A percentile compares a stretch with the other conserved stretches of the same genome.
Evolutionary conservation across 2,113 vertebrate genomes (phyloP).

Genomic region (Cyphomyrus plagiostoma): DNA sequence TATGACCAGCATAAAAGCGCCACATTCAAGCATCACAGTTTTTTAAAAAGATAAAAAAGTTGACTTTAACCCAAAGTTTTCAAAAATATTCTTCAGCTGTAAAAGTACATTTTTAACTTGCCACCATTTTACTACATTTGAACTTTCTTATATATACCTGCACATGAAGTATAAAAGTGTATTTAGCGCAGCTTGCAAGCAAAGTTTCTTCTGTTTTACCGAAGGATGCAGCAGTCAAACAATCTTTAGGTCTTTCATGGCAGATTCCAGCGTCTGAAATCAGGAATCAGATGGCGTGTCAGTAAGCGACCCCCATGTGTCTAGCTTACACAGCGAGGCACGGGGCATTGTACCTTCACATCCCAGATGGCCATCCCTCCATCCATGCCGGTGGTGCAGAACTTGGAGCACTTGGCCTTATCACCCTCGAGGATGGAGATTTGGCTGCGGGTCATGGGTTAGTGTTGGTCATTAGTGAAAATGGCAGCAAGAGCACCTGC

Average conservation of each 20-base stretch:
- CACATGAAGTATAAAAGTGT: not conserved
- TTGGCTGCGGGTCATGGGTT: constrained; percentile 64
- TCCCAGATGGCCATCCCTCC: constrained; percentile 96
- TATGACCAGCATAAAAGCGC: constrained; percentile 29
- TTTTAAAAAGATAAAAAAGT: not conserved
- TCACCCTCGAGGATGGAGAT: constrained; percentile 80
- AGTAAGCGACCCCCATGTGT: not conserved
- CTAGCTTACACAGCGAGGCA: too few species aligned
- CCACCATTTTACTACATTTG: not conserved
- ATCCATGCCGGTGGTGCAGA: constrained; percentile 97
- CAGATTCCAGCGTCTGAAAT: constrained; percentile 76
- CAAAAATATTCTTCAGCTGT: not conserved
- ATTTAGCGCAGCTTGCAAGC: constrained; percentile 5
- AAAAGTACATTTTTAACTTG: not conserved
- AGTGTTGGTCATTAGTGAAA: not conserved
- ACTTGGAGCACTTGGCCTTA: constrained; percentile 78
- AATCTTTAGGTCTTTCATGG: constrained; percentile 88
- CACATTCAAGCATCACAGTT: not conserved
- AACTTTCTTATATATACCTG: not conserved
- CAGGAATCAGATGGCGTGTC: not conserved
- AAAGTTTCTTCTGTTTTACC: not conserved
- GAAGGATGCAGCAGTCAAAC: constrained; percentile 56
- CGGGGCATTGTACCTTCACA: constrained; percentile 72
- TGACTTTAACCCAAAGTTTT: not conserved
- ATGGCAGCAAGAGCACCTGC: not conserved